These are phyloP conservation scores for Ephestia elutella DNA, from an alignment of 1,140 invertebrate genomes.

Conservation along the genomic window DNA sequence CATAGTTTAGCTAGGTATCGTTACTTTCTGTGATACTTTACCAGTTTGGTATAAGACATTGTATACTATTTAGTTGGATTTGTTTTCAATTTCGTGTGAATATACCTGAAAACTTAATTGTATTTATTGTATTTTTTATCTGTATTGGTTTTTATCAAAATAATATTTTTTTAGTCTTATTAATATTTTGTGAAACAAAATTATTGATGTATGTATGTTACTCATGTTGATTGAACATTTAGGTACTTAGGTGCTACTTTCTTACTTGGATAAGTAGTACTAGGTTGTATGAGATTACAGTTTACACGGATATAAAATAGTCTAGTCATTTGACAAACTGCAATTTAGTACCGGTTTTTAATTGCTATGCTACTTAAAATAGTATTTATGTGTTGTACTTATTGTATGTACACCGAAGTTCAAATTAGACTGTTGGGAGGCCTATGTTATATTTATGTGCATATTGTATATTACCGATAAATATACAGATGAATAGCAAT, in stretches of 20 bases:
- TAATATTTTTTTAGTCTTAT: slow-evolving; percentile 1
- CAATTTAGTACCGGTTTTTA: background rate
- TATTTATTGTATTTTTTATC: slow-evolving; percentile 4
- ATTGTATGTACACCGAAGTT: background rate
- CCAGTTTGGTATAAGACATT: slow-evolving; percentile 66
- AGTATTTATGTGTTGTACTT: background rate
- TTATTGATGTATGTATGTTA: background rate
- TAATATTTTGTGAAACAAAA: slow-evolving; percentile 1
- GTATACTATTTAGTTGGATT: slow-evolving; percentile 39
- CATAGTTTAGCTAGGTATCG: slow-evolving; percentile 67
- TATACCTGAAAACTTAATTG: background rate
- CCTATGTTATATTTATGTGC: slow-evolving; percentile 4
- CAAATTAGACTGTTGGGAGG: slow-evolving; percentile 10
- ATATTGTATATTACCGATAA: background rate
- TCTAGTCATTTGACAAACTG: background rate
- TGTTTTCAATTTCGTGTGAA: slow-evolving; percentile 7
- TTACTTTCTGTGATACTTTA: slow-evolving; percentile 74
- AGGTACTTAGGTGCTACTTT: slow-evolving; percentile 4
- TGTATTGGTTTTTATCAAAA: background rate
- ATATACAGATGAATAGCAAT: background rate
- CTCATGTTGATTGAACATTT: background rate
- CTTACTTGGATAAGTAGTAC: background rate
- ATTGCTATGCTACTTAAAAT: background rate
- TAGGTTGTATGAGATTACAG: background rate
- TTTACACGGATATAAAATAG: background rate